Evolutionary conservation across 1,140 invertebrate species (phyloP), one percentile per base, ranked within the genome.

Genomic region (Hypothenemus hampei): DNA sequence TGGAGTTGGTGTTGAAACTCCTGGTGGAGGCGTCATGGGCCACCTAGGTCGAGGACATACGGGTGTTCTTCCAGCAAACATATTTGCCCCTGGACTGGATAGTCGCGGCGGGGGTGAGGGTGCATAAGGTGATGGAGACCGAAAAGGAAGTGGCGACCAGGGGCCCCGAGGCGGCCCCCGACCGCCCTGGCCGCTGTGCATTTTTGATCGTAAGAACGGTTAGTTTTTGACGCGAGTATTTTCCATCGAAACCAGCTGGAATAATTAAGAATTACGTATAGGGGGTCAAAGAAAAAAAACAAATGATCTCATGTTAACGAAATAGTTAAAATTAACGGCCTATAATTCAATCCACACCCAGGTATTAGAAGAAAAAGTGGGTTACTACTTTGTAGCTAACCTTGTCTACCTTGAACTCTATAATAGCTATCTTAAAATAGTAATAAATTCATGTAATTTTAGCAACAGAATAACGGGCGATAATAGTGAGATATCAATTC

Each of bases 11-110:
- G 77, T 73, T 5, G 73, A 63, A 24, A 69, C 58, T 39, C 69
- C 69, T 23, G 65, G 66, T 23, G 65, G 66, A 1, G 74, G 73
- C 8, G 74, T 71, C 44, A 74, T 59, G 0, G 68, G 64, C 82
- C 82, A 84, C 43, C 80, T 72, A 5, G 83, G 82, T 61, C 81
- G 71, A 2, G 82, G 82, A 60, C 82, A 82, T 3, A 74, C 67
- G 23, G 59, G 62, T 72, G 74, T 61, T 49, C 77, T 71, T 51
- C 60, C 69, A 60, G 51, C 72, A 59, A 68, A 73, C 66, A 65
- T 68, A 41, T 65, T 64, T 36, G 58, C 58, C 7, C 57, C 65
- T 15, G 67, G 69, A 21, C 72, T 72, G 20, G 73, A 72, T 16
- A 82, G 71, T 31, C 82, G 77, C 8, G 80, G 79, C 2, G 81